Evolutionary conservation across 2,113 vertebrate genomes (phyloP).

Genomic region (Chaenocephalus aceratus): DNA sequence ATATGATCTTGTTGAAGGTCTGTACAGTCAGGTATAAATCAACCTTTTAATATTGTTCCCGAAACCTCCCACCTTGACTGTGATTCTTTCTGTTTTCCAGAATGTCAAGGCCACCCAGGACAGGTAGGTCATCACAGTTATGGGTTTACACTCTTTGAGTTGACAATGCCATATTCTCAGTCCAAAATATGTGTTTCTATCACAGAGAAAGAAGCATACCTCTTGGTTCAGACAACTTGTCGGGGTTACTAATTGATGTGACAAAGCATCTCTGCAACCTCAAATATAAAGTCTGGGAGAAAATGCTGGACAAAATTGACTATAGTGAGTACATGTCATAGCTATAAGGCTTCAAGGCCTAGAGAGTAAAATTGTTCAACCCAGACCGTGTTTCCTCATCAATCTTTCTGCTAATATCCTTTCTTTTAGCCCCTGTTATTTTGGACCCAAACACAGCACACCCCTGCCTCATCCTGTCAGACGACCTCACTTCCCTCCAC

Average conservation of each 20-base stretch:
- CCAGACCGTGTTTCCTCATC: neutral
- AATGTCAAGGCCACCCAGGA: slow-evolving; percentile 77
- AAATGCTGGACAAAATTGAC: slow-evolving; percentile 70
- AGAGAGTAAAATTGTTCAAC: neutral
- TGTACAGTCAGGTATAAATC: neutral
- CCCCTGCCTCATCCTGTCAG: slow-evolving; percentile 83
- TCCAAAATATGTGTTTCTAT: slow-evolving; percentile 10
- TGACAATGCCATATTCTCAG: neutral
- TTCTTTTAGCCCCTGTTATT: slow-evolving; percentile 77
- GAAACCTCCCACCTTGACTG: neutral
- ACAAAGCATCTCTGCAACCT: slow-evolving; percentile 79
- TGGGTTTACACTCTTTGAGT: neutral
- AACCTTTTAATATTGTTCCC: neutral
- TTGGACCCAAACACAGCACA: slow-evolving; percentile 85
- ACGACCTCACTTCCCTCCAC: slow-evolving; percentile 78
- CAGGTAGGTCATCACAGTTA: slow-evolving; percentile 63
- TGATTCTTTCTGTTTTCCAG: slow-evolving; percentile 53
- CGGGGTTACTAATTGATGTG: slow-evolving; percentile 74
- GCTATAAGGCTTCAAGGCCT: neutral
- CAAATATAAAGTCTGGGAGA: slow-evolving; percentile 80
- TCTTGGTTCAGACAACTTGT: slow-evolving; percentile 57
- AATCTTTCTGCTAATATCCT: slow-evolving; percentile 35
- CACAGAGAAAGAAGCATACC: slow-evolving; percentile 63
- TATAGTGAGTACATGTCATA: slow-evolving; percentile 73
- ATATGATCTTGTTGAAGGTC: slow-evolving; percentile 76